A percentile compares a stretch with the other conserved stretches of the same genome.
phyloP scores from a whole-genome alignment of 2,888 invertebrate genomes.

The Nasonia oneida region DNA sequence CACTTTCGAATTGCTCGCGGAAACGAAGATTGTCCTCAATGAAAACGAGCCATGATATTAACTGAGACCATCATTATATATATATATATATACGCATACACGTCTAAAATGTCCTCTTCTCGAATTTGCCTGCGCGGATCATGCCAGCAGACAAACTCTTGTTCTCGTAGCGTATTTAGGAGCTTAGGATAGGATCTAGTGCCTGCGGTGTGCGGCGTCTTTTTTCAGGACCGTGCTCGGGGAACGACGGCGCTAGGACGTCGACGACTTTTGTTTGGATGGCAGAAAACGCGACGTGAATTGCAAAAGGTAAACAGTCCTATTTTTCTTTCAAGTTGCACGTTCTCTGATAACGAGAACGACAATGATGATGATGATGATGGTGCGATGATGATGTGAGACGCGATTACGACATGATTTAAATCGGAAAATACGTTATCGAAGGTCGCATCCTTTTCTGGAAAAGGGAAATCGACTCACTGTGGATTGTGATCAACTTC shows the following conservation, averaged over 20 bases:
- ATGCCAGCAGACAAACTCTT: too few relatives aligned
- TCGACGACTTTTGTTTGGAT: slow-evolving; percentile 47
- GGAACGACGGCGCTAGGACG: background rate
- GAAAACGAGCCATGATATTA: too few relatives aligned
- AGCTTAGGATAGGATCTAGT: too few relatives aligned
- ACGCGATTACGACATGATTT: background rate
- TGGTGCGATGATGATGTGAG: background rate
- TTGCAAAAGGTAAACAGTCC: slow-evolving; percentile 45
- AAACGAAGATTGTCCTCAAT: too few relatives aligned
- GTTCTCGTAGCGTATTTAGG: too few relatives aligned
- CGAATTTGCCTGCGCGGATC: too few relatives aligned
- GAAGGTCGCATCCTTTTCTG: background rate
- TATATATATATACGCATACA: background rate
- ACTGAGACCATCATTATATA: too few relatives aligned
- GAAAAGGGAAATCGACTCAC: background rate
- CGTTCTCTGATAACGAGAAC: background rate
- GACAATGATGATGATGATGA: background rate
- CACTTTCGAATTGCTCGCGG: too few relatives aligned
- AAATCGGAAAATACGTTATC: background rate
- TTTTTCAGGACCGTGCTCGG: slow-evolving; percentile 30
- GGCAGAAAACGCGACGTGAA: slow-evolving; percentile 25
- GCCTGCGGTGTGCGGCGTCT: slow-evolving; percentile 10
- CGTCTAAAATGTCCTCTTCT: too few relatives aligned
- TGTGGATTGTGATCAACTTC: background rate
- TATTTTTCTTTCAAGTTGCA: background rate